Percentiles rank a stretch among this genome's conserved stretches.
Evolutionary conservation across 2,888 invertebrate species (phyloP).

Genomic region (Drosophila demipolita): DNA sequence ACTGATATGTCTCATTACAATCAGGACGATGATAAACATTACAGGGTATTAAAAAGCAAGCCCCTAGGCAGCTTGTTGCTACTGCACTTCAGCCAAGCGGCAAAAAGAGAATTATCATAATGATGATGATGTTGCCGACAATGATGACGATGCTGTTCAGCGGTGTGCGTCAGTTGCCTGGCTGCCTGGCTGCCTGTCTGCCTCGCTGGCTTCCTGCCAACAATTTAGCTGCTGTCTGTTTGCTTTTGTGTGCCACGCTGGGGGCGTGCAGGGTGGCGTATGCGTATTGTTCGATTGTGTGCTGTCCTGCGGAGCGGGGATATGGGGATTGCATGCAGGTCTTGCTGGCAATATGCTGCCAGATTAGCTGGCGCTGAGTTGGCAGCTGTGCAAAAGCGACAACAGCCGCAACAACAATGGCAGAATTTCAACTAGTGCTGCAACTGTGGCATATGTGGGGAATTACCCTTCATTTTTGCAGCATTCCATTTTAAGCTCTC

Average conservation of each 20-base stretch:
- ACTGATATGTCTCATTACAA: not conserved
- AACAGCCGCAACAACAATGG: slow-evolving; percentile 32
- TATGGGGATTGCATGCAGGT: not conserved
- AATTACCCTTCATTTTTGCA: slow-evolving; percentile 63
- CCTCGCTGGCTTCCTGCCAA: slow-evolving; percentile 73
- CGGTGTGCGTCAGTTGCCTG: slow-evolving; percentile 51
- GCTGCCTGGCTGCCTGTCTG: slow-evolving; percentile 21
- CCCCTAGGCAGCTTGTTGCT: slow-evolving; percentile 7
- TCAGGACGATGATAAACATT: not conserved
- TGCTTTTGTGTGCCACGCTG: slow-evolving; percentile 34
- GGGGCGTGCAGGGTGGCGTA: slow-evolving; percentile 47
- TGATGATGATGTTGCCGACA: slow-evolving; percentile 5
- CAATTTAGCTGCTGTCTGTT: slow-evolving; percentile 69
- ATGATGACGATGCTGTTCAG: slow-evolving; percentile 31
- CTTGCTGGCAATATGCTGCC: slow-evolving; percentile 50
- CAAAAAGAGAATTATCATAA: slow-evolving; percentile 48
- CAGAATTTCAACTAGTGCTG: slow-evolving; percentile 32
- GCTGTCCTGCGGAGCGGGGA: slow-evolving; percentile 7
- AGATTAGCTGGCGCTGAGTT: slow-evolving; percentile 72
- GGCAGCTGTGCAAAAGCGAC: slow-evolving; percentile 38
- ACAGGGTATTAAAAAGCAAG: slow-evolving; percentile 1
- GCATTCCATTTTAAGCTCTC: slow-evolving; percentile 60
- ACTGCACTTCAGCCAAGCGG: slow-evolving; percentile 62
- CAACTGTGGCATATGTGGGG: slow-evolving; percentile 43
- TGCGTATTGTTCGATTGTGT: slow-evolving; percentile 66